phyloP scores from a whole-genome alignment of 2,113 vertebrate genomes.

The Oreochromis niloticus region DNA sequence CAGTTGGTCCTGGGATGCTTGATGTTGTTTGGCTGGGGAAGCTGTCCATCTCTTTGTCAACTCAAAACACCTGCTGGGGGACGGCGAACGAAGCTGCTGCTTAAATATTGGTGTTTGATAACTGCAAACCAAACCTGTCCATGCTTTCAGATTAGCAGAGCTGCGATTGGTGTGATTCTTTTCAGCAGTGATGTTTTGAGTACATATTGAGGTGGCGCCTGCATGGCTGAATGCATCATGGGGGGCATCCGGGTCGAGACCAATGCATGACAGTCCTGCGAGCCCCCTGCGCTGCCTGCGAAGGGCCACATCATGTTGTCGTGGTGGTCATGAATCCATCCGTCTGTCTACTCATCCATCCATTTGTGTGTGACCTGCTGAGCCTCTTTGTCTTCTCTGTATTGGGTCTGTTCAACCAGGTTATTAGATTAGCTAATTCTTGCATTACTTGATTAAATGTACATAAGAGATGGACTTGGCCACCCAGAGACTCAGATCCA shows the following conservation, averaged over 20 bases:
- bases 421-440: not conserved
- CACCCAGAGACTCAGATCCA: not conserved
- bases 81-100: not conserved
- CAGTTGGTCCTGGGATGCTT: constrained; percentile 22
- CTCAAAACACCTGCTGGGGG: constrained; percentile 45
- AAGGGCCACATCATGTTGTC: constrained; percentile 14
- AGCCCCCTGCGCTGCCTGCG: not conserved
- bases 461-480: not conserved
- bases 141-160: not conserved
- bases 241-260: not conserved
- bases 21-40: constrained; percentile 20
- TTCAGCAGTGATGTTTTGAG: constrained; percentile 45
- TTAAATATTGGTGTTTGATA: not conserved
- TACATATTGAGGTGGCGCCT: constrained; percentile 35
- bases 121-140: not conserved
- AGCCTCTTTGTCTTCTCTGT: constrained; percentile 6
- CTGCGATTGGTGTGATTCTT: not conserved
- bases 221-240: constrained; percentile 55
- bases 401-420: constrained; percentile 17
- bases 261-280: constrained; percentile 44
- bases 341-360: not conserved
- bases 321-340: not conserved
- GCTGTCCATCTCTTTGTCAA: constrained; percentile 49
- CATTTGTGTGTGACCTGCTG: constrained; percentile 11
- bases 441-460: not conserved